phyloP scores from a whole-genome alignment of 2,797 vertebrate genomes.

The Microctenopoma steveboyesi region DNA sequence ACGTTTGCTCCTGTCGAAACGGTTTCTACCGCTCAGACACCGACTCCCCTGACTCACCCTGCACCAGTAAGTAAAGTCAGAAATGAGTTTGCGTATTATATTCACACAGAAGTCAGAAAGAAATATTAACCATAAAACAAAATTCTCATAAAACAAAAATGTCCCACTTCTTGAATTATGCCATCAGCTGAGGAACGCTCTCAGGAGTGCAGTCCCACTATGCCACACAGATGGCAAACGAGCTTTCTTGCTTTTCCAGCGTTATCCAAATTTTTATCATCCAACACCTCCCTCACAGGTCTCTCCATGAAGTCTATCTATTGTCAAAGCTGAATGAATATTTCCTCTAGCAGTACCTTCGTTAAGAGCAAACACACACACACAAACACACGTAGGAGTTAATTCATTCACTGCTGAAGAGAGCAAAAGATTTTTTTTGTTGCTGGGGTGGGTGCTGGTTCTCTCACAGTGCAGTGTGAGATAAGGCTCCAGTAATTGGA shows the following conservation, averaged over 20 bases:
- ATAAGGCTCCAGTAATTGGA: slow-evolving; percentile 81
- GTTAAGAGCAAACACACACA: slow-evolving; percentile 48
- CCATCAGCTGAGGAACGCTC: slow-evolving; percentile 46
- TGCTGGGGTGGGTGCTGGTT: slow-evolving; percentile 65
- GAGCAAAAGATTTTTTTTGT: slow-evolving; percentile 54
- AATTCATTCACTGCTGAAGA: slow-evolving; percentile 59
- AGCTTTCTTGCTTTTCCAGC: slow-evolving; percentile 67
- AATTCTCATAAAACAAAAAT: not conserved
- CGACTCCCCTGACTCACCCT: slow-evolving; percentile 88
- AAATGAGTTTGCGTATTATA: not conserved
- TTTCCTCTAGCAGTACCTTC: slow-evolving; percentile 34
- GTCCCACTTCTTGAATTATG: slow-evolving; percentile 31
- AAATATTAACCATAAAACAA: slow-evolving; percentile 16
- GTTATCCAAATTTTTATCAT: slow-evolving; percentile 67
- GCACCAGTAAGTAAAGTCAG: slow-evolving; percentile 88
- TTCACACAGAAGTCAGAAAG: slow-evolving; percentile 10
- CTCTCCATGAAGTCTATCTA: slow-evolving; percentile 30
- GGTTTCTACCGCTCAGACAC: slow-evolving; percentile 93
- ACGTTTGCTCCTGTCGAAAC: slow-evolving; percentile 89
- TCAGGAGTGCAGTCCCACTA: slow-evolving; percentile 49
- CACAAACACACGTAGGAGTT: slow-evolving; percentile 54
- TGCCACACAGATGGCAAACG: slow-evolving; percentile 55
- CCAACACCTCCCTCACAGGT: slow-evolving; percentile 23
- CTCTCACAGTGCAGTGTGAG: slow-evolving; percentile 71
- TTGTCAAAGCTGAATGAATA: slow-evolving; percentile 22